Evolutionary conservation across 2,888 invertebrate species (phyloP), one percentile per base, ranked within the genome.

Genomic region (Boloria euphrosyne): DNA sequence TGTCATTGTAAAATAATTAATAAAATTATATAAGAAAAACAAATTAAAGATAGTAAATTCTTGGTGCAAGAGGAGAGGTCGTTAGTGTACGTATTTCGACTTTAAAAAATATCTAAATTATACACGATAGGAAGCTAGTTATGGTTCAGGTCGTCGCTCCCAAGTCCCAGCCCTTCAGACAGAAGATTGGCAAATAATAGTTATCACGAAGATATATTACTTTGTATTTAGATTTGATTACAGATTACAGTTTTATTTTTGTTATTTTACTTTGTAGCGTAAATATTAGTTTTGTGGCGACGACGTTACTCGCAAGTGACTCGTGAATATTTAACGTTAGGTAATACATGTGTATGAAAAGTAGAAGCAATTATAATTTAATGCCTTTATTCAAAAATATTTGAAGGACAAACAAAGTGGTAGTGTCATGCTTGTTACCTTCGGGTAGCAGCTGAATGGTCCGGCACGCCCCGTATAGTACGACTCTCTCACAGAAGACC

Each of bases 171-270:
- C 16, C 10, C 49, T 22, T 22, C 57, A 57, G 57, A 57, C 57
- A 57, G 57, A 57, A 57, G 22, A 57, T 57, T 57, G 46, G n/a
- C 46, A 57, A 57, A 57, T 44, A 55, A 43, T 14, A 43, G 44
- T 44, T 14, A 44, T 55, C 7, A 55, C 22, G 18, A 38, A 55
- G 43, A 55, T n/a, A 46, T 22, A 22, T 38, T 38, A 46, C 57
- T 22, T 57, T 57, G 27, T 27, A 16, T 57, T 57, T 46, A 2
- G 22, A 57, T 57, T 57, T 57, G 57, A 57, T 57, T 57, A 57
- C 57, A 57, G 16, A 46, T 13, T 27, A 57, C 44, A 13, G n/a
- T 7, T 4, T 22, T 46, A 46, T 57, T 57, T 57, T 27, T 46
- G 57, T 44, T 27, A 22, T 22, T 57, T 57, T 27, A 46, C n/a